Conservation (phyloP, 2,888 invertebrate species). For the Anarsia innoxiella region DNA sequence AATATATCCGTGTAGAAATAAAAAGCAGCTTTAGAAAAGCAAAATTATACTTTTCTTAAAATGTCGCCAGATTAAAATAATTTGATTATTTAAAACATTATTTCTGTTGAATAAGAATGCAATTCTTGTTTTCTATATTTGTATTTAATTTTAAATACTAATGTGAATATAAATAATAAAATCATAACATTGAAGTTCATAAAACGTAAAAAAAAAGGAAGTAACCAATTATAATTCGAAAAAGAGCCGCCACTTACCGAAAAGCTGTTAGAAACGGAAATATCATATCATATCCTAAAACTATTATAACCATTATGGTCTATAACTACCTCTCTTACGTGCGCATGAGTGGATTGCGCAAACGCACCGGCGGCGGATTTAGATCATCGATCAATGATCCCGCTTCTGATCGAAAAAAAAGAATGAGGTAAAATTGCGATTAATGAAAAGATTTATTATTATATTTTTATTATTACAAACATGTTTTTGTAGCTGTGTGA, state of each 20-base stretch:
- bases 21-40: too few relatives aligned
- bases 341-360: conserved; percentile 59
- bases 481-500: neutral
- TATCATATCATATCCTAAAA: conserved; percentile 54
- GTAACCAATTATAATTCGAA: conserved; percentile 34
- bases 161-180: too few relatives aligned
- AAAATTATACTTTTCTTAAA: too few relatives aligned
- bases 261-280: conserved; percentile 50
- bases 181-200: too few relatives aligned
- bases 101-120: too few relatives aligned
- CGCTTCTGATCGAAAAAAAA: conserved; percentile 28
- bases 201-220: conserved; percentile 39
- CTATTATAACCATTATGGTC: conserved; percentile 37
- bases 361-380: conserved; percentile 37
- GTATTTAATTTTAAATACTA: too few relatives aligned
- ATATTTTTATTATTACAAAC: conserved; percentile 7
- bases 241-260: conserved; percentile 41
- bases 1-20: too few relatives aligned
- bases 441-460: conserved; percentile 26
- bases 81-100: too few relatives aligned
- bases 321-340: conserved; percentile 43
- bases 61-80: too few relatives aligned
- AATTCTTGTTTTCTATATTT: too few relatives aligned
- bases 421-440: conserved; percentile 35
- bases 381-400: conserved; percentile 34